Conservation (phyloP, 2,888 invertebrate species). For the Autographa gamma region DNA sequence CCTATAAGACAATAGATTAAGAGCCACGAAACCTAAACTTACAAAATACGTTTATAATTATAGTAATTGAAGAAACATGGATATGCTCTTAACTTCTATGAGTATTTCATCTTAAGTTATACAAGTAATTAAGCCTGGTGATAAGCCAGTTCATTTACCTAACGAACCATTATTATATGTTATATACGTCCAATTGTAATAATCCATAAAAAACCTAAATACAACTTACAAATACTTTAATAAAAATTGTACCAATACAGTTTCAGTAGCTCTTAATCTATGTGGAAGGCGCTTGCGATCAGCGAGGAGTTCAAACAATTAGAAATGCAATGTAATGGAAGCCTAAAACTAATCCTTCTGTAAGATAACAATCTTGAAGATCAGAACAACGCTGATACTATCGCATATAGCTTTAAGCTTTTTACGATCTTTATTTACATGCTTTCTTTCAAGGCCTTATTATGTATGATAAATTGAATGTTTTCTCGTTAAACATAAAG, state of each 20-base stretch:
- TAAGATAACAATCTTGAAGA: conserved; percentile 28
- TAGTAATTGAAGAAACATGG: conserved; percentile 6
- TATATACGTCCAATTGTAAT: not conserved
- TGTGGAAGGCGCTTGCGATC: conserved; percentile 37
- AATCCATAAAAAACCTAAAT: conserved; percentile 9
- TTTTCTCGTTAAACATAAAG: no score
- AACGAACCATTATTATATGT: not conserved
- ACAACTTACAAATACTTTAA: conserved; percentile 5
- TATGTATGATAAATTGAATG: not conserved
- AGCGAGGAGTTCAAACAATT: conserved; percentile 24
- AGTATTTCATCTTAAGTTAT: not conserved
- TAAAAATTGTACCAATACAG: not conserved
- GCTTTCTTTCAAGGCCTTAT: no score
- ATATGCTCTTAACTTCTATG: not conserved
- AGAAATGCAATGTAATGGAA: conserved; percentile 17
- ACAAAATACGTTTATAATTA: conserved; percentile 2
- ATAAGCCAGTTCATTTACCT: not conserved
- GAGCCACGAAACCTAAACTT: conserved; percentile 22
- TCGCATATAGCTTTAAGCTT: not conserved
- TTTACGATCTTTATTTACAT: not conserved
- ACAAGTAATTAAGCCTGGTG: not conserved
- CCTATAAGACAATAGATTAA: conserved; percentile 21
- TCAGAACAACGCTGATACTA: not conserved
- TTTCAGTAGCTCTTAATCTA: conserved; percentile 32
- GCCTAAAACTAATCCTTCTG: conserved; percentile 18